A percentile compares a stretch with the other conserved stretches of the same genome.
Evolutionary conservation across 2,888 invertebrate species (phyloP).

Genomic region (Rhyacophila evoluta): DNA sequence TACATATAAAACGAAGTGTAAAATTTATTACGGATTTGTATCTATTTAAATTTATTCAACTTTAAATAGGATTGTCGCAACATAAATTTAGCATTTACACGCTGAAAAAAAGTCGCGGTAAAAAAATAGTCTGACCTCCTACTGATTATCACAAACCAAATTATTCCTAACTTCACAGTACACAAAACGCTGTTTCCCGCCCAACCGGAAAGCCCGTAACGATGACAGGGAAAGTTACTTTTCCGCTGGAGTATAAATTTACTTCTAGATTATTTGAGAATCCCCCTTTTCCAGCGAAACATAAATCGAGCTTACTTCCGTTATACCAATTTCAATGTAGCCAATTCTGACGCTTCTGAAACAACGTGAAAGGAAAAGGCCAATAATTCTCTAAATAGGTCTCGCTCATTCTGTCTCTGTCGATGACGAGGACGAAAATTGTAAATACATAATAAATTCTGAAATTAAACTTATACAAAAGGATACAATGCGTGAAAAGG

Average conservation of each 20-base stretch:
- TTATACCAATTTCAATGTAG: slow-evolving; percentile 13
- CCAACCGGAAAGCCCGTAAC: slow-evolving; percentile 17
- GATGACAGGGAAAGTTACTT: slow-evolving; percentile 19
- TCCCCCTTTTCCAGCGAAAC: not conserved
- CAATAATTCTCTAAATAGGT: not conserved
- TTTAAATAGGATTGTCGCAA: not conserved
- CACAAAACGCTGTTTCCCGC: not conserved
- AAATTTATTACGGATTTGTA: no score
- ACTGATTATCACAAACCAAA: slow-evolving; percentile 12
- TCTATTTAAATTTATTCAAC: not conserved
- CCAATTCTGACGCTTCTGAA: not conserved
- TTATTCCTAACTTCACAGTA: slow-evolving; percentile 10
- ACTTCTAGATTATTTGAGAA: slow-evolving; percentile 13
- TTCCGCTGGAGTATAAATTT: slow-evolving; percentile 19
- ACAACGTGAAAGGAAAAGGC: slow-evolving; percentile 10
- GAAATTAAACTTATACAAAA: not conserved
- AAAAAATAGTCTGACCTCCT: not conserved
- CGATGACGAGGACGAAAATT: not conserved
- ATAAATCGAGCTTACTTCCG: slow-evolving; percentile 8
- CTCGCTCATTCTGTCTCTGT: not conserved
- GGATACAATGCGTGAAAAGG: no score
- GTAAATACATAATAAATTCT: not conserved
- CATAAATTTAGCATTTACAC: not conserved
- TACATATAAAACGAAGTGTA: no score
- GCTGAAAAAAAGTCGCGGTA: not conserved